These are phyloP conservation scores for Lethocerus indicus DNA, from an alignment of 1,140 invertebrate genomes.

Conservation along the genomic window DNA sequence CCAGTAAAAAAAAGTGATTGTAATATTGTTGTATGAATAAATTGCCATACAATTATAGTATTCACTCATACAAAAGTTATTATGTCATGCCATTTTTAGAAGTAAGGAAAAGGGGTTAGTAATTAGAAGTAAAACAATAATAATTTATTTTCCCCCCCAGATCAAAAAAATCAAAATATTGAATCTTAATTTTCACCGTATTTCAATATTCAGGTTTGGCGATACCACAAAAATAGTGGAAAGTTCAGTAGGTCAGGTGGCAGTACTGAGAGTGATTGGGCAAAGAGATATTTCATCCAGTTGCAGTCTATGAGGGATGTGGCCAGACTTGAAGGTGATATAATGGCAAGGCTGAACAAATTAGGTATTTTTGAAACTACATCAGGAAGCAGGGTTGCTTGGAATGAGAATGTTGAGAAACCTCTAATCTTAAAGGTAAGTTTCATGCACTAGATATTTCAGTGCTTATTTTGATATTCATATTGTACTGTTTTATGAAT, in stretches of 20 bases:
- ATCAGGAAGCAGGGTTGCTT: background rate
- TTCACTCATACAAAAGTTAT: no score
- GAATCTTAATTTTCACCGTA: no score
- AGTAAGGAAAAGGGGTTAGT: no score
- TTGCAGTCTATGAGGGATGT: slow-evolving; percentile 53
- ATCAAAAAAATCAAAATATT: no score
- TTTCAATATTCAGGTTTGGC: slow-evolving; percentile 7
- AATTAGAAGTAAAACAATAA: no score
- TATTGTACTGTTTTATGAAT: no score
- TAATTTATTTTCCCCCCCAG: no score
- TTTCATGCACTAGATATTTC: slow-evolving; percentile 39
- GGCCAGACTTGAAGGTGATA: slow-evolving; percentile 4
- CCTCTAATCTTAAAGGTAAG: slow-evolving; percentile 12
- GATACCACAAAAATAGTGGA: slow-evolving; percentile 3
- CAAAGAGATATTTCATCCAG: slow-evolving; percentile 49
- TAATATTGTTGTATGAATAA: no score
- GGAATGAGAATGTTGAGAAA: slow-evolving; percentile 6
- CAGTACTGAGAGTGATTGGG: slow-evolving; percentile 45
- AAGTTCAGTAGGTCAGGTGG: slow-evolving; percentile 14
- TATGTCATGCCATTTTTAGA: no score
- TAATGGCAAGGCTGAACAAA: background rate
- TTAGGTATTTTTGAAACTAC: slow-evolving; percentile 2
- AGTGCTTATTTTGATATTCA: no score
- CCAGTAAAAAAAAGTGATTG: background rate
- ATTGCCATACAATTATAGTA: no score